Base-by-base conservation (phyloP, 1,140 invertebrate genomes). In the Anagrus nilaparvatae region DNA sequence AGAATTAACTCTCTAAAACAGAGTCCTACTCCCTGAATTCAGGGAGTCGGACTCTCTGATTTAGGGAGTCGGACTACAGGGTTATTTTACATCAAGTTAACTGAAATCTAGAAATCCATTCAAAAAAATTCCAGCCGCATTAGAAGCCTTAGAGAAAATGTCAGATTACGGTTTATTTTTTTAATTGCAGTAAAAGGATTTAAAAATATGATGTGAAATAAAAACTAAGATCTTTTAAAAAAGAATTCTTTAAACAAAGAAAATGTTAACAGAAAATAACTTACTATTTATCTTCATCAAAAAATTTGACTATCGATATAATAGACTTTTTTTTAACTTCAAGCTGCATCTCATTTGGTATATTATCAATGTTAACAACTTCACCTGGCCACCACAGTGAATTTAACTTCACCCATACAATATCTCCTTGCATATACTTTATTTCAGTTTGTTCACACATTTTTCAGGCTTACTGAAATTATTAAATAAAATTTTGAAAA, bases 361-460 rank as follows among this genome's bases (percentile, higher is more conserved):
- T 61, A 56, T 76, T 74, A 31, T 73, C 69, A 16, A 73, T 60
- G 29, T 72, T 73, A 25, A 77, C 71, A 29, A 87, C 82, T 60
- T 82, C 77, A 6, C 82, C 82, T 24, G 84, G 84, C 84, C 84
- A 87, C 77, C 81, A 84, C 51, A 72, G 77, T 9, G 75, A 71
- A 8, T 80, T 74, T 18, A 87, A 60, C 59, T 88, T 88, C 3
- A 86, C 82, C 84, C 84, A 88, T 37, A 87, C 84, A 37, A 86
- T 66, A 48, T 86, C 82, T 30, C 80, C 81, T 48, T 80, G 76
- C 45, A 71, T 65, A 63, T 84, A 87, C 51, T 56, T 53, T 23
- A 74, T 64, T 54, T 70, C 70, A 46, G 72, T 74, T 67, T 80
- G 76, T 21, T 77, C 75, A 55, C 71, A 75, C 76, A 78, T 77